A percentile compares a stretch with the other conserved stretches of the same genome.
Conservation (phyloP, 2,888 invertebrate species). For the Pollenia griseotomentosa region DNA sequence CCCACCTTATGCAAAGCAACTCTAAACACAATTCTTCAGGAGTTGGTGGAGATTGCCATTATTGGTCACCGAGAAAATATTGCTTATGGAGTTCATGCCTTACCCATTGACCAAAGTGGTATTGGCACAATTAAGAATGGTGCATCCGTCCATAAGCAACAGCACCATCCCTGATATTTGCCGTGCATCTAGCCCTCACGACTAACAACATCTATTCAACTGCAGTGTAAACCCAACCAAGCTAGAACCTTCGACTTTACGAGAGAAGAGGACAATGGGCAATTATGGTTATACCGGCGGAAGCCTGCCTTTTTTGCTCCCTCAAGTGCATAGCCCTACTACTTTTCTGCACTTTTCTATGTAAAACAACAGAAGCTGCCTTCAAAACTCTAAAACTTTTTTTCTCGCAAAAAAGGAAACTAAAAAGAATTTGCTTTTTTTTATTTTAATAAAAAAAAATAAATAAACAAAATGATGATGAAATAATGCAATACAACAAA, state of each 20-base stretch:
- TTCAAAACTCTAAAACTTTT: neutral
- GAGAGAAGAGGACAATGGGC: no score
- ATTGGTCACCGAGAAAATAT: no score
- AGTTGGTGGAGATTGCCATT: no score
- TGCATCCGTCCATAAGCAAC: no score
- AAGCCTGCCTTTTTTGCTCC: neutral
- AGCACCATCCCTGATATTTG: no score
- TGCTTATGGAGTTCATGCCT: no score
- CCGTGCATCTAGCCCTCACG: no score
- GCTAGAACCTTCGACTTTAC: neutral
- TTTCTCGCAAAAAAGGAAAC: neutral
- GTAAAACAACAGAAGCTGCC: constrained; percentile 30
- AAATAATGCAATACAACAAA: constrained; percentile 56
- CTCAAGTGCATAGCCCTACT: constrained; percentile 35
- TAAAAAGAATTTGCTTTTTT: constrained; percentile 35
- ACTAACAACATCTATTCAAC: neutral
- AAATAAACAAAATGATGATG: constrained; percentile 47
- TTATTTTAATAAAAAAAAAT: constrained; percentile 35
- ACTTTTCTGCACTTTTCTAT: neutral
- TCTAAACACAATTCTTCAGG: no score
- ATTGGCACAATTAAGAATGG: no score
- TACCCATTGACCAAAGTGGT: no score
- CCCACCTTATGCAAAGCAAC: no score
- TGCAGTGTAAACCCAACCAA: neutral
- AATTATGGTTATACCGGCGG: no score